Evolutionary conservation across 2,113 vertebrate genomes (phyloP).

Genomic region (Oncorhynchus mykiss): DNA sequence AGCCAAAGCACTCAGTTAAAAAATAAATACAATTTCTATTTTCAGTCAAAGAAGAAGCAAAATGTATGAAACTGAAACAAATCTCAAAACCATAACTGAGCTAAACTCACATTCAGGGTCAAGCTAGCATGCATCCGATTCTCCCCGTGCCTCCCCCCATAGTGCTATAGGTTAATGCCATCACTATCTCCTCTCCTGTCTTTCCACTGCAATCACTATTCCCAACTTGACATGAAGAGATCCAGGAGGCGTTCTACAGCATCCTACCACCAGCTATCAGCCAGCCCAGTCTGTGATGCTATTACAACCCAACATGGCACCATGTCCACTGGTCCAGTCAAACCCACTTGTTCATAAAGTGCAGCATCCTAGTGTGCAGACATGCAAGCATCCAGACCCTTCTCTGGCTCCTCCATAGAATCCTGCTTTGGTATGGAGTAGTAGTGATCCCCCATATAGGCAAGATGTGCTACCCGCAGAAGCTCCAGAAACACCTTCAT

Average conservation of each 20-base stretch:
- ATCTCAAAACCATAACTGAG: constrained; percentile 34
- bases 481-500: constrained; percentile 13
- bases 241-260: constrained; percentile 32
- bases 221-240: constrained; percentile 26
- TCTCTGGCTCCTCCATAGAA: constrained; percentile 18
- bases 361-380: constrained; percentile 36
- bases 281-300: constrained; percentile 3
- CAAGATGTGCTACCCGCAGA: constrained; percentile 2
- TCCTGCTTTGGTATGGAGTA: background rate
- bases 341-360: constrained; percentile 7
- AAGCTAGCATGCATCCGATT: constrained; percentile 57
- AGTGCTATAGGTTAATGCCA: constrained; percentile 22
- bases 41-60: constrained; percentile 67
- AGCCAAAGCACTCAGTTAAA: constrained; percentile 81
- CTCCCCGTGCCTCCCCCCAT: constrained; percentile 5
- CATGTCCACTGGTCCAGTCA: constrained; percentile 2
- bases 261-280: constrained; percentile 31
- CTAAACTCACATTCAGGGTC: constrained; percentile 23
- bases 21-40: constrained; percentile 81
- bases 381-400: constrained; percentile 26
- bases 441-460: background rate
- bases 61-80: constrained; percentile 43
- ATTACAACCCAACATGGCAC: background rate
- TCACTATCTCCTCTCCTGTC: background rate
- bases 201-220: constrained; percentile 39